phyloP scores from a whole-genome alignment of 2,888 invertebrate species.

The Tuberolachnus salignus region DNA sequence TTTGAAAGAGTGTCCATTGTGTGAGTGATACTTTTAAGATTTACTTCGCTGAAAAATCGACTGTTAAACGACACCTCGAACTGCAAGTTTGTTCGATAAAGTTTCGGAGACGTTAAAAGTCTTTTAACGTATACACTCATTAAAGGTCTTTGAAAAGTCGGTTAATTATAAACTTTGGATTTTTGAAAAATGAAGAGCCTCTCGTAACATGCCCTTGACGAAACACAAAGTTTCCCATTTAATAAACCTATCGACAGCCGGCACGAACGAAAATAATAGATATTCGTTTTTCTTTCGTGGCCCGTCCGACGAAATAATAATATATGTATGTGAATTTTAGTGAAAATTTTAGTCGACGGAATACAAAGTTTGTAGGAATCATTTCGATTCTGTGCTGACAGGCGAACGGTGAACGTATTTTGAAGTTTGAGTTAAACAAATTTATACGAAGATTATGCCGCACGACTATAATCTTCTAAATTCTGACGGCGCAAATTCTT shows the following conservation, averaged over 20 bases:
- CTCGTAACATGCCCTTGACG: background rate
- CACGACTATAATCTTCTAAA: too few species aligned
- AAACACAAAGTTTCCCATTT: slow-evolving; percentile 14
- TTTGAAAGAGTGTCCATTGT: background rate
- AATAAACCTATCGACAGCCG: slow-evolving; percentile 10
- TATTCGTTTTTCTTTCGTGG: too few species aligned
- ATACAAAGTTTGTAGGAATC: too few species aligned
- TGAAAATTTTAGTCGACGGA: background rate
- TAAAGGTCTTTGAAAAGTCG: slow-evolving; percentile 25
- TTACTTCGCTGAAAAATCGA: background rate
- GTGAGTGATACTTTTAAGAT: slow-evolving; percentile 27
- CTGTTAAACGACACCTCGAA: slow-evolving; percentile 17
- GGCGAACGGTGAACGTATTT: too few species aligned
- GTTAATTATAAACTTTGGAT: slow-evolving; percentile 12
- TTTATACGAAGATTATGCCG: too few species aligned
- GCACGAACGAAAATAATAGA: too few species aligned
- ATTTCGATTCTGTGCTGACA: too few species aligned
- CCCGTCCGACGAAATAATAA: background rate
- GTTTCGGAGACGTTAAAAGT: slow-evolving; percentile 13
- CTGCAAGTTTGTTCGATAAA: background rate
- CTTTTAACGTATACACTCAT: slow-evolving; percentile 13
- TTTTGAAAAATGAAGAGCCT: background rate
- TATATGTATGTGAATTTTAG: background rate
- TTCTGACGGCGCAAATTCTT: too few species aligned
- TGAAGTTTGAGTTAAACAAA: too few species aligned